Evolutionary conservation across 2,113 vertebrate genomes (phyloP).

Genomic region (Phalacrocorax brasilianus): DNA sequence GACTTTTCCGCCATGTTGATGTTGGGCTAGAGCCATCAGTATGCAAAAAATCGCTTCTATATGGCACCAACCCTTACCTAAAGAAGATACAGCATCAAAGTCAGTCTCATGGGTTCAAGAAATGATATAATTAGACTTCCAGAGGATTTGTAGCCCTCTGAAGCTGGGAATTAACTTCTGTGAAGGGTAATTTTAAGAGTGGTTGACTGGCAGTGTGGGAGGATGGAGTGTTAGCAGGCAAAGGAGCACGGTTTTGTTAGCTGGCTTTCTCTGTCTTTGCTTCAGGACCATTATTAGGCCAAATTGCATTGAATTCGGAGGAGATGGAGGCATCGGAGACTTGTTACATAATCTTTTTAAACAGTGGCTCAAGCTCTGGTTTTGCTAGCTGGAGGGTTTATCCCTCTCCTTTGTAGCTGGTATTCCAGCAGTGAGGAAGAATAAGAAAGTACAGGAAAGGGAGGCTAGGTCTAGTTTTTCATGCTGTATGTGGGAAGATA

Average conservation of each 20-base stretch:
- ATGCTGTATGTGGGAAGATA: not conserved
- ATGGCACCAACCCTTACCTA: not conserved
- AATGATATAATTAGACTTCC: not conserved
- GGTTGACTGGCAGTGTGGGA: not conserved
- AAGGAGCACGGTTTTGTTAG: not conserved
- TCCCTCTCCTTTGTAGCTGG: not conserved
- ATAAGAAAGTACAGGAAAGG: not conserved
- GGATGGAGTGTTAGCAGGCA: not conserved
- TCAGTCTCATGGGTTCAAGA: not conserved
- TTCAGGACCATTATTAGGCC: not conserved
- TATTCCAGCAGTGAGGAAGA: not conserved
- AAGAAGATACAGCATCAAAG: not conserved
- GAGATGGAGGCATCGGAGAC: not conserved
- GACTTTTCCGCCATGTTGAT: slow-evolving; percentile 28
- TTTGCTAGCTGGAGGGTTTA: not conserved
- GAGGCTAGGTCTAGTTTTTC: not conserved
- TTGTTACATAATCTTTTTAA: slow-evolving; percentile 4
- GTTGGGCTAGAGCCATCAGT: slow-evolving; percentile 41
- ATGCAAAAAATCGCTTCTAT: not conserved
- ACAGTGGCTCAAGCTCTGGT: not conserved
- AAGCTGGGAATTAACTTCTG: slow-evolving; percentile 32
- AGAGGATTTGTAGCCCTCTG: not conserved
- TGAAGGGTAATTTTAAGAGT: not conserved
- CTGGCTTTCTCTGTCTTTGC: not conserved
- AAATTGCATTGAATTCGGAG: not conserved